Conservation (phyloP, 2,797 vertebrate genomes). For the Melanogrammus aeglefinus region DNA sequence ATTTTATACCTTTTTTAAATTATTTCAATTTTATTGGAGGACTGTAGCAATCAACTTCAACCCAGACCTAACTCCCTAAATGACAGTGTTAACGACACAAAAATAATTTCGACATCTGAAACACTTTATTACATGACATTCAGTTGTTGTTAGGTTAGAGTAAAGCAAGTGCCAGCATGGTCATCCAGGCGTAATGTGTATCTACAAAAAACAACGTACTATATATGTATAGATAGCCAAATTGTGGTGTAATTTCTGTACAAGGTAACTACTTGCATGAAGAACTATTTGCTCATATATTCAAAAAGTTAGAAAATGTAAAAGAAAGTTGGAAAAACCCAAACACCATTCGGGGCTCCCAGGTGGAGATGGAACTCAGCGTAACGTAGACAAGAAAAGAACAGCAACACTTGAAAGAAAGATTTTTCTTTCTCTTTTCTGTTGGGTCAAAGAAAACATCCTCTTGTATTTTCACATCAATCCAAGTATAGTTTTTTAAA, state of each 20-base stretch:
- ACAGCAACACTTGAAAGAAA: not conserved
- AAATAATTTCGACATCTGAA: conserved; percentile 35
- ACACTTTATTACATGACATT: conserved; percentile 67
- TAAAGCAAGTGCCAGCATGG: conserved; percentile 34
- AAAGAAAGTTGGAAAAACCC: not conserved
- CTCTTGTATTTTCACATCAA: too few species aligned
- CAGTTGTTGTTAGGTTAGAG: conserved; percentile 56
- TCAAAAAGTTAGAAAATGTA: not conserved
- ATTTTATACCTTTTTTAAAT: too few species aligned
- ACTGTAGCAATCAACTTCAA: not conserved
- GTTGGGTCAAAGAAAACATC: not conserved
- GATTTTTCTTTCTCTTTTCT: not conserved
- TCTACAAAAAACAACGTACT: conserved; percentile 37
- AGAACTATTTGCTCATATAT: not conserved
- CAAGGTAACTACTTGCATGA: not conserved
- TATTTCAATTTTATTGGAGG: not conserved
- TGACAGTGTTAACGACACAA: not conserved
- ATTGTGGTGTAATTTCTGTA: not conserved
- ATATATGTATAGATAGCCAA: not conserved
- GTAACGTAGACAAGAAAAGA: not conserved
- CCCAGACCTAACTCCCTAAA: not conserved
- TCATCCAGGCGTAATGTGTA: conserved; percentile 25
- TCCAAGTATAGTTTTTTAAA: not conserved
- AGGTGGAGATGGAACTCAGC: not conserved
- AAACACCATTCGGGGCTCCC: not conserved